Conservation (phyloP, 2,888 invertebrate genomes). For the Junonia oenone region DNA sequence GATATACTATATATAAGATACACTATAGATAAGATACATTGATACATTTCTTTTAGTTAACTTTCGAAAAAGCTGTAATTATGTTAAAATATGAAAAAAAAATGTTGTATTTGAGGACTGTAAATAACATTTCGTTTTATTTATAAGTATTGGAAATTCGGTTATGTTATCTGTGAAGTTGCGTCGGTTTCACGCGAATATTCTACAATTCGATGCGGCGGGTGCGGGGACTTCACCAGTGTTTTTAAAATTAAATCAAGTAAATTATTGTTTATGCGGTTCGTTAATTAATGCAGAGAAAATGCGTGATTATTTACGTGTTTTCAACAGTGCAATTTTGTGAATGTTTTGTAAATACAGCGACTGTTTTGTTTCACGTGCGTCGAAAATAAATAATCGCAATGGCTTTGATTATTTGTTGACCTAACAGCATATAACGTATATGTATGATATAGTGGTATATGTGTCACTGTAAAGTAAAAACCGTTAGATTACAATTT, state of each 20-base stretch:
- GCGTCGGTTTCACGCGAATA: constrained; percentile 7
- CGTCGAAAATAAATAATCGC: too few species aligned
- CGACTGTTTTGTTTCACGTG: background rate
- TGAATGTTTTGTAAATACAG: background rate
- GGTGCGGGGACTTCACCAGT: background rate
- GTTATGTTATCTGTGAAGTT: constrained; percentile 1
- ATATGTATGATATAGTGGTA: too few species aligned
- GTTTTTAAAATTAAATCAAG: constrained; percentile 10
- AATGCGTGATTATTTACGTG: background rate
- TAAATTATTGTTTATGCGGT: constrained; percentile 7
- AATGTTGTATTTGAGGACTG: too few species aligned
- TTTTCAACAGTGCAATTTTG: background rate
- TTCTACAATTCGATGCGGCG: constrained; percentile 4
- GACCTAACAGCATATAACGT: too few species aligned
- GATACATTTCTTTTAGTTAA: too few species aligned
- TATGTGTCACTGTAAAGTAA: too few species aligned
- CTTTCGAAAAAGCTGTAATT: too few species aligned
- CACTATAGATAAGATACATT: too few species aligned
- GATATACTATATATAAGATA: too few species aligned
- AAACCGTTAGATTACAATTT: too few species aligned
- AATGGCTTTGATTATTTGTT: too few species aligned
- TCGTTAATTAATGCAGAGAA: background rate
- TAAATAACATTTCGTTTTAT: background rate
- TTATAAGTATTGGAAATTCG: background rate
- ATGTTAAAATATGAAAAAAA: too few species aligned